These are phyloP conservation scores for Rhabdomys dilectus DNA, from an alignment of 2,113 vertebrate genomes.

Conservation along the genomic window DNA sequence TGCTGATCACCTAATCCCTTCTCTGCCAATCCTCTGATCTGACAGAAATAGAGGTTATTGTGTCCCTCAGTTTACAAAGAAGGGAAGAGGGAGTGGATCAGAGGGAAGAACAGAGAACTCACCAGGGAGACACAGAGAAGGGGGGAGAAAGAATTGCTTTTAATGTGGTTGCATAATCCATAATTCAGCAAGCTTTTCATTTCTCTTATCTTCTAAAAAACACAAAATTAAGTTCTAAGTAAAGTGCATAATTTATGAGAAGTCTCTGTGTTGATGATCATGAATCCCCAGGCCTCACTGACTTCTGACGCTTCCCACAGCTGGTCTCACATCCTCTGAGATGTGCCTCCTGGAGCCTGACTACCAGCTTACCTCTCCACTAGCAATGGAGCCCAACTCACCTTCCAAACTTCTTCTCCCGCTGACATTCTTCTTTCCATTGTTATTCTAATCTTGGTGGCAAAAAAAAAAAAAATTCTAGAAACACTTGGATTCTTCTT, in stretches of 20 bases:
- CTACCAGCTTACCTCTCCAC: neutral
- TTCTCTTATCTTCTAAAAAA: slow-evolving; percentile 78
- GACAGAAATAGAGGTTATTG: slow-evolving; percentile 58
- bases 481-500: slow-evolving; percentile 23
- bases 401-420: neutral
- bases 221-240: slow-evolving; percentile 79
- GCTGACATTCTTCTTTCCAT: neutral
- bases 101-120: slow-evolving; percentile 70
- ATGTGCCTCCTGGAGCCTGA: neutral
- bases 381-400: neutral
- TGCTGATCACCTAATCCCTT: slow-evolving; percentile 51
- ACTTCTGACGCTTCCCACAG: slow-evolving; percentile 34
- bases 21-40: slow-evolving; percentile 70
- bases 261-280: slow-evolving; percentile 56
- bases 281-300: slow-evolving; percentile 9
- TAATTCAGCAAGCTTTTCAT: slow-evolving; percentile 82
- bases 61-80: slow-evolving; percentile 59
- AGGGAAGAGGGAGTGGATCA: neutral
- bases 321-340: neutral
- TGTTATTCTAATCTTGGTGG: slow-evolving; percentile 24
- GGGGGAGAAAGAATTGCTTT: slow-evolving; percentile 64
- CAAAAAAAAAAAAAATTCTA: slow-evolving; percentile 2
- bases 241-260: slow-evolving; percentile 80
- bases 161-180: slow-evolving; percentile 79
- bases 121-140: slow-evolving; percentile 49